Evolutionary conservation across 2,113 vertebrate genomes (phyloP).

Genomic region (Guaruba guarouba): DNA sequence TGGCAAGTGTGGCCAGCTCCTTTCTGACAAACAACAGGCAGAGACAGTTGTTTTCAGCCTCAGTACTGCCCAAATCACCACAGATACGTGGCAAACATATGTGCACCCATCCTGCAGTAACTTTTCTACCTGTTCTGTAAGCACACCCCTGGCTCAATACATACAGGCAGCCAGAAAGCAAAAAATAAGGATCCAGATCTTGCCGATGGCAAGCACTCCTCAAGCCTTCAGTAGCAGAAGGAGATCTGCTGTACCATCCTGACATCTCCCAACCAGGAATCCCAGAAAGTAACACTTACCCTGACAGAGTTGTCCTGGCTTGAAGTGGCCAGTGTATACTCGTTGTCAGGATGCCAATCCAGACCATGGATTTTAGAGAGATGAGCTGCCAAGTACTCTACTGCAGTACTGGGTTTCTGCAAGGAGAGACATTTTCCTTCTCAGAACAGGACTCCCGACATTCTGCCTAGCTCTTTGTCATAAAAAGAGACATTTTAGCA

Average conservation of each 20-base stretch:
- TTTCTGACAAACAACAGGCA: neutral
- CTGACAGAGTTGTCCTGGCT: slow-evolving; percentile 98
- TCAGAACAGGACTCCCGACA: neutral
- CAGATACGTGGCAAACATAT: neutral
- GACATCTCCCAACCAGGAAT: neutral
- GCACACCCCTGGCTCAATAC: neutral
- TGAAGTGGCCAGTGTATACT: slow-evolving; percentile 91
- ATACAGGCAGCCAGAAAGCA: neutral
- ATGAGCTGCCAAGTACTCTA: slow-evolving; percentile 95
- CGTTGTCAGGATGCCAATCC: slow-evolving; percentile 97
- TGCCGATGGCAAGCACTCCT: neutral
- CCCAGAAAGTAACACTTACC: slow-evolving; percentile 71
- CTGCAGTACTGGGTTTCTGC: slow-evolving; percentile 94
- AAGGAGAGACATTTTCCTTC: slow-evolving; percentile 34
- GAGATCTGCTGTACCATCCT: neutral
- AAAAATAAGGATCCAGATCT: neutral
- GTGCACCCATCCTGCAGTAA: neutral
- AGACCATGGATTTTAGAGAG: slow-evolving; percentile 96
- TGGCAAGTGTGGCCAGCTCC: neutral
- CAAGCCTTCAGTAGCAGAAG: neutral
- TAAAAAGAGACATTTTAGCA: neutral
- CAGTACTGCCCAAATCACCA: neutral
- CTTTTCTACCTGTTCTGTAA: neutral
- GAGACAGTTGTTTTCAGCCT: neutral
- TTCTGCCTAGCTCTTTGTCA: neutral